A percentile compares a stretch with the other conserved stretches of the same genome.
phyloP scores from a whole-genome alignment of 1,140 invertebrate species.

The Drosophila tani region DNA sequence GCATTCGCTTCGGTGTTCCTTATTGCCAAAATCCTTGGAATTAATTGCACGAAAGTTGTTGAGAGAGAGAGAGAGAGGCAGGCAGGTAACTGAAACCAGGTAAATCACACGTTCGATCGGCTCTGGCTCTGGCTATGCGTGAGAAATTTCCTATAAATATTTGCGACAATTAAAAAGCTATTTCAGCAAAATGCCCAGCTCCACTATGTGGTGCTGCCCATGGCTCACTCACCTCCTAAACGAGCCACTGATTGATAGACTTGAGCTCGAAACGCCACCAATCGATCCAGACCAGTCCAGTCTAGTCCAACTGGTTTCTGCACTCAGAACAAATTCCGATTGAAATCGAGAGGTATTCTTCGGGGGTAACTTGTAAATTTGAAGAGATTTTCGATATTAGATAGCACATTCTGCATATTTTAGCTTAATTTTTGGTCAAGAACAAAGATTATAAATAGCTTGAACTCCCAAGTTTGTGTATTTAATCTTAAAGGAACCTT shows the following conservation, averaged over 20 bases:
- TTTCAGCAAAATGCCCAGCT: slow-evolving; percentile 34
- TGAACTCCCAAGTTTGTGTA: neutral
- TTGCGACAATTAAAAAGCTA: slow-evolving; percentile 59
- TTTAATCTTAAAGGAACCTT: neutral
- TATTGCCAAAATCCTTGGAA: slow-evolving; percentile 51
- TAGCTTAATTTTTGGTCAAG: neutral
- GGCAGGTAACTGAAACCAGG: slow-evolving; percentile 23
- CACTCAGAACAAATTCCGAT: slow-evolving; percentile 29
- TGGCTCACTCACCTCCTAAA: slow-evolving; percentile 48
- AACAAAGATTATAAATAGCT: slow-evolving; percentile 2
- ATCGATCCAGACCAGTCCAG: slow-evolving; percentile 38
- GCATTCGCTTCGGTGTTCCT: slow-evolving; percentile 12
- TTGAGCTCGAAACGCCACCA: slow-evolving; percentile 54
- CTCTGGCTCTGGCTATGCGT: slow-evolving; percentile 20
- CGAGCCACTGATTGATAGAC: slow-evolving; percentile 59
- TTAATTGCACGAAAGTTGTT: slow-evolving; percentile 23
- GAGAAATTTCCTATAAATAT: slow-evolving; percentile 57
- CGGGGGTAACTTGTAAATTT: neutral
- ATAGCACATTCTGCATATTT: slow-evolving; percentile 11
- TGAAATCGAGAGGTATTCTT: neutral
- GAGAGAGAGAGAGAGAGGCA: neutral
- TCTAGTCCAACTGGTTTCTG: slow-evolving; percentile 42
- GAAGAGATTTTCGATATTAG: neutral
- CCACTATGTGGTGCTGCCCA: slow-evolving; percentile 13
- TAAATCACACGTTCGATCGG: slow-evolving; percentile 16